Percentiles rank a stretch among this genome's conserved stretches.
Conservation (phyloP, 2,797 vertebrate species). For the Chiloscyllium punctatum region DNA sequence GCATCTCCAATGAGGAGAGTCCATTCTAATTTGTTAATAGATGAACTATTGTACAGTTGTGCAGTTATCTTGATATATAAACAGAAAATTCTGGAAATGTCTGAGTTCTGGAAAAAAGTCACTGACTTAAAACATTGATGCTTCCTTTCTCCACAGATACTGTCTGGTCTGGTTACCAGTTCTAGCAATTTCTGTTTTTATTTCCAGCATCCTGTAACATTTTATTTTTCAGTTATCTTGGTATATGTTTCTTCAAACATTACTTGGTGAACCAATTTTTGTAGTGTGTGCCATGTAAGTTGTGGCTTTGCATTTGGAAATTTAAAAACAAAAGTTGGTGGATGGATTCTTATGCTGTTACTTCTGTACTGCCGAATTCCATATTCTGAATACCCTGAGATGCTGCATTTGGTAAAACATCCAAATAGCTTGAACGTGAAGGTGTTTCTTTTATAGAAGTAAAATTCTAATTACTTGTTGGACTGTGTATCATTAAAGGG, state of each 20-base stretch:
- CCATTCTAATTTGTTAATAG: not conserved
- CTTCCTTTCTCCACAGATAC: not conserved
- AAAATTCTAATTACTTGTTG: not conserved
- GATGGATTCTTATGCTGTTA: not conserved
- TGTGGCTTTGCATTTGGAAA: not conserved
- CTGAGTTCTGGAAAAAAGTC: not conserved
- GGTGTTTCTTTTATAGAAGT: not conserved
- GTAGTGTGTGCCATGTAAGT: not conserved
- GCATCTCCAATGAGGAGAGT: not conserved
- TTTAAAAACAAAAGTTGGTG: not conserved
- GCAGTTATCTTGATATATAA: not conserved
- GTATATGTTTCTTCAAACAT: not conserved
- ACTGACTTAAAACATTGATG: not conserved
- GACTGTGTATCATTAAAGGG: not conserved
- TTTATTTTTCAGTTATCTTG: not conserved
- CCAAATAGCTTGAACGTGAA: not conserved
- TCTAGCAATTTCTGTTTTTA: not conserved
- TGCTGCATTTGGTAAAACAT: not conserved
- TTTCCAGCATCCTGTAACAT: not conserved
- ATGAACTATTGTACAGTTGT: not conserved
- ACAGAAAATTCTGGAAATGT: not conserved
- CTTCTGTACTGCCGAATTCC: not conserved
- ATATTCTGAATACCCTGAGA: not conserved
- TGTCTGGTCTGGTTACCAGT: not conserved
- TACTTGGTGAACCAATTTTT: not conserved